A percentile compares a stretch with the other conserved stretches of the same genome.
These are phyloP conservation scores for Otocyon megalotis DNA, from an alignment of 2,113 vertebrate species.

Conservation along the genomic window DNA sequence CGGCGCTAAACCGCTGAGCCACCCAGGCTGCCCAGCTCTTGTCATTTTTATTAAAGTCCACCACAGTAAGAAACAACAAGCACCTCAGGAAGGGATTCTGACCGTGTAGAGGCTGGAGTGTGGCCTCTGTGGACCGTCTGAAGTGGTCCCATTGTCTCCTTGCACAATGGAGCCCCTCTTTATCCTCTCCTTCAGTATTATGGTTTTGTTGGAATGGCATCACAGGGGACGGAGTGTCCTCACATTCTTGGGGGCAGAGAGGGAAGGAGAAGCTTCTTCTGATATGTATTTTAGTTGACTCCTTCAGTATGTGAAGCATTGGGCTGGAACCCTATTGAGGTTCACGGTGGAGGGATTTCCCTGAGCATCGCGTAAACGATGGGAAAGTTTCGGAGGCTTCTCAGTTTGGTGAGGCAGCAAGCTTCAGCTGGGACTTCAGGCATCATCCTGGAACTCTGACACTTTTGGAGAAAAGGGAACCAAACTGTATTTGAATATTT, in stretches of 20 bases:
- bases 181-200: neutral
- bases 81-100: neutral
- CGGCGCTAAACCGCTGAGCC: too few species aligned
- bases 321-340: neutral
- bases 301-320: neutral
- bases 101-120: accelerated
- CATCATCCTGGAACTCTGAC: neutral
- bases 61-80: neutral
- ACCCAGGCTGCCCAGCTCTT: too few species aligned
- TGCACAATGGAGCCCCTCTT: neutral
- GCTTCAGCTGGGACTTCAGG: neutral
- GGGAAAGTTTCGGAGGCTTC: too few species aligned
- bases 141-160: neutral
- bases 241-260: neutral
- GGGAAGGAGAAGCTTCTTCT: neutral
- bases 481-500: neutral
- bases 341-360: neutral
- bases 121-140: neutral
- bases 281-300: neutral
- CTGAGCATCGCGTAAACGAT: accelerated
- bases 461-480: neutral
- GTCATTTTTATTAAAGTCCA: accelerated
- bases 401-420: too few species aligned
- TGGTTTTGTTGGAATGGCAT: neutral
- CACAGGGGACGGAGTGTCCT: neutral